Percentiles rank a stretch among this genome's conserved stretches.
phyloP scores from a whole-genome alignment of 1,140 invertebrate genomes.

The Microplitis mediator region DNA sequence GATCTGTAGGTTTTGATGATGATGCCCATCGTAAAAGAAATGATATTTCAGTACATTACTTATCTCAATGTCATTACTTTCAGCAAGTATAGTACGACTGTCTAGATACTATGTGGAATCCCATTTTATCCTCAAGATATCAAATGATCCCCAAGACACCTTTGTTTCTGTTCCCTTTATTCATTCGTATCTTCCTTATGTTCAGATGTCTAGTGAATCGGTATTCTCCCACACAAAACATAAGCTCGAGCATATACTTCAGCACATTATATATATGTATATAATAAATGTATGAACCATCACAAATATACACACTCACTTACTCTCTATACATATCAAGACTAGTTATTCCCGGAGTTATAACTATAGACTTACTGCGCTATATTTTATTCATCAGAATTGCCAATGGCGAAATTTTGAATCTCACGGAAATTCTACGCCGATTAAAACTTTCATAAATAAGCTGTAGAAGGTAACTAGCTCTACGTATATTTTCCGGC shows the following conservation, averaged over 20 bases:
- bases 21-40: neutral
- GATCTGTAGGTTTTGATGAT: neutral
- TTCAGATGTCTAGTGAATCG: slow-evolving; percentile 23
- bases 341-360: too few relatives aligned
- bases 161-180: slow-evolving; percentile 41
- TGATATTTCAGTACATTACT: neutral
- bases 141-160: slow-evolving; percentile 53
- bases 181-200: slow-evolving; percentile 52
- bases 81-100: neutral
- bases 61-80: neutral
- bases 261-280: neutral
- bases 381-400: slow-evolving; percentile 38
- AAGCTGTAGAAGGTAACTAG: neutral
- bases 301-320: neutral
- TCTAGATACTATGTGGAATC: neutral
- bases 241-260: neutral
- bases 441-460: slow-evolving; percentile 32
- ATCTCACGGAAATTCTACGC: neutral
- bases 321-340: too few relatives aligned
- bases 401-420: neutral
- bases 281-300: neutral
- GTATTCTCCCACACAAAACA: neutral
- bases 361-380: neutral
- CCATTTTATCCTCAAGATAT: slow-evolving; percentile 38
- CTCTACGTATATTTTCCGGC: too few relatives aligned